Evolutionary conservation across 2,113 vertebrate species (phyloP).

Genomic region (Thryonomys swinderianus): DNA sequence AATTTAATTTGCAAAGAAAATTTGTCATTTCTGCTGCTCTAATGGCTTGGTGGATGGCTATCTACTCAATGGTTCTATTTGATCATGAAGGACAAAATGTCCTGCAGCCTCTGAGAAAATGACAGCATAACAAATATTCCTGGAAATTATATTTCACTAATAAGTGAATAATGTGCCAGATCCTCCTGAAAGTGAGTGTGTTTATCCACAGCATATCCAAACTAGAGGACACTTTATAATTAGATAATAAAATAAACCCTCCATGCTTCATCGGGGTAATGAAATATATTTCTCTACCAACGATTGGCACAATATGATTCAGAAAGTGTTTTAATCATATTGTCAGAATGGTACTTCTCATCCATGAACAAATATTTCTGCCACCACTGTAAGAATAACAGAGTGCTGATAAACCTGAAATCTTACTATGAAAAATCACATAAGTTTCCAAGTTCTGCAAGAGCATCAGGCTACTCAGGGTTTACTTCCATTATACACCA

Average conservation of each 20-base stretch:
- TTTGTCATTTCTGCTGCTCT: constrained; percentile 52
- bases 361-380: constrained; percentile 58
- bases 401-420: constrained; percentile 45
- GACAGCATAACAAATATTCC: constrained; percentile 63
- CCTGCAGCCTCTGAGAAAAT: constrained; percentile 69
- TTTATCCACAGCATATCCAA: constrained; percentile 74
- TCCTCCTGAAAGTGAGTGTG: constrained; percentile 72
- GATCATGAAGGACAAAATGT: constrained; percentile 74
- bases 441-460: neutral
- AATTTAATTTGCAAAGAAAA: constrained; percentile 73
- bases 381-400: constrained; percentile 17
- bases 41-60: constrained; percentile 64
- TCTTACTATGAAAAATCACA: constrained; percentile 56
- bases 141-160: constrained; percentile 78
- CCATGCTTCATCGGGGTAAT: constrained; percentile 71
- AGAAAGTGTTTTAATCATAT: constrained; percentile 69
- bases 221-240: constrained; percentile 73
- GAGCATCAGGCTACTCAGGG: neutral
- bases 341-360: constrained; percentile 71
- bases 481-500: constrained; percentile 30
- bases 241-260: constrained; percentile 82
- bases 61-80: constrained; percentile 47
- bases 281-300: constrained; percentile 70
- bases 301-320: constrained; percentile 65
- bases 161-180: constrained; percentile 71